phyloP scores from a whole-genome alignment of 2,888 invertebrate species.

The Dendrolimus pini region DNA sequence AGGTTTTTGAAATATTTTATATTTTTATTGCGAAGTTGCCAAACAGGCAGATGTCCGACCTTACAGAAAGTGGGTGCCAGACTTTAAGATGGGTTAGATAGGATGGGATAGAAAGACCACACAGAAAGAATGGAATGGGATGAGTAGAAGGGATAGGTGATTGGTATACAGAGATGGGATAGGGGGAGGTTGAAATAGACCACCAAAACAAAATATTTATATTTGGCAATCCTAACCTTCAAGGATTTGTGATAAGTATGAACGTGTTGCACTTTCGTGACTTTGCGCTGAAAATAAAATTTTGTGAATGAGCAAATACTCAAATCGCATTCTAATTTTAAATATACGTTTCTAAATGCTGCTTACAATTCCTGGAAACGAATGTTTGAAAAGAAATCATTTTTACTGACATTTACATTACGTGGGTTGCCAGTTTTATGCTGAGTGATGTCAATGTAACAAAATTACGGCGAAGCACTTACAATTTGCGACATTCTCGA shows the following conservation, averaged over 20 bases:
- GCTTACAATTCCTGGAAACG: not conserved
- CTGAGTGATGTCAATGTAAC: not conserved
- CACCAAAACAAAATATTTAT: no score
- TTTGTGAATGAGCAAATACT: not conserved
- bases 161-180: not conserved
- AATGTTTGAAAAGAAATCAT: not conserved
- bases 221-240: no score
- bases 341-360: not conserved
- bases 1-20: no score
- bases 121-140: no score
- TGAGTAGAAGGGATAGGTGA: not conserved
- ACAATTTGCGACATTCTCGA: conserved; percentile 8
- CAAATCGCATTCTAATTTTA: not conserved
- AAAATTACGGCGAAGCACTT: not conserved
- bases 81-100: no score
- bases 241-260: not conserved
- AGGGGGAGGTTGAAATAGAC: no score
- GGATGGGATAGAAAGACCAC: no score
- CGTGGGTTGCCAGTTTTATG: not conserved
- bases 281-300: not conserved
- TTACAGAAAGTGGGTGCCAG: no score
- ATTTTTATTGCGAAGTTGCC: no score
- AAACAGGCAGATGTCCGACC: no score
- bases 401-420: not conserved
- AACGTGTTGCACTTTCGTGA: not conserved